Evolutionary conservation across 2,113 vertebrate genomes (phyloP).

Genomic region (Leuciscus idus): DNA sequence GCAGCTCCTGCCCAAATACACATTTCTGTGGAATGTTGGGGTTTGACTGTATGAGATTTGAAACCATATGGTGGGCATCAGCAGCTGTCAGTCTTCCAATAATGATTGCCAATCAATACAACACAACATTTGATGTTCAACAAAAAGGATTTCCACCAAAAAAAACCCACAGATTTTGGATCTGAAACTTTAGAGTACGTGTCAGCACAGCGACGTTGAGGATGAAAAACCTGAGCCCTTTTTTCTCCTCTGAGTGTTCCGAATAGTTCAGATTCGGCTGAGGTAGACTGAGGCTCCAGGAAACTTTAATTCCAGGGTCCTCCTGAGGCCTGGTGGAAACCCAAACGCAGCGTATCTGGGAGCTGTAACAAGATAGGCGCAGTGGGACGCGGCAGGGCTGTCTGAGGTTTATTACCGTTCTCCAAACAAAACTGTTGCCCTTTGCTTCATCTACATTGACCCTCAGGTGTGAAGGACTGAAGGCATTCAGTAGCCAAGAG

Average conservation of each 20-base stretch:
- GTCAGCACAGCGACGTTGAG: not conserved
- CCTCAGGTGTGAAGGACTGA: conserved; percentile 18
- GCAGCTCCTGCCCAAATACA: conserved; percentile 32
- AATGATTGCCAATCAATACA: conserved; percentile 8
- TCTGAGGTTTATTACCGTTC: conserved; percentile 26
- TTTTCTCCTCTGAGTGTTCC: conserved; percentile 26
- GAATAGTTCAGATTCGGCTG: conserved; percentile 35
- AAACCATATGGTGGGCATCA: conserved; percentile 42
- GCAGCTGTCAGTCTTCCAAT: conserved; percentile 31
- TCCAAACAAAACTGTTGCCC: conserved; percentile 38
- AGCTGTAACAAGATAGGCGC: conserved; percentile 40
- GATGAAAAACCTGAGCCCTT: conserved; percentile 10
- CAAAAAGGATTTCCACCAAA: conserved; percentile 30
- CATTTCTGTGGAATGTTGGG: conserved; percentile 37
- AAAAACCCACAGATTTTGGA: conserved; percentile 4
- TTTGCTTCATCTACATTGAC: conserved; percentile 45
- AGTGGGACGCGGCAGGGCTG: conserved; percentile 14
- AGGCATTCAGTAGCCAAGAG: conserved; percentile 31
- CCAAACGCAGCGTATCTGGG: conserved; percentile 43
- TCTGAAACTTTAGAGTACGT: conserved; percentile 16
- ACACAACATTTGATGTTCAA: not conserved
- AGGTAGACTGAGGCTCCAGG: conserved; percentile 48
- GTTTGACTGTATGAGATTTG: conserved; percentile 47
- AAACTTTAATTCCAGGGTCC: conserved; percentile 60
- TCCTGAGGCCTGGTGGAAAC: conserved; percentile 49